phyloP scores from a whole-genome alignment of 2,888 invertebrate species.

The Chamaedrilus cognettii region DNA sequence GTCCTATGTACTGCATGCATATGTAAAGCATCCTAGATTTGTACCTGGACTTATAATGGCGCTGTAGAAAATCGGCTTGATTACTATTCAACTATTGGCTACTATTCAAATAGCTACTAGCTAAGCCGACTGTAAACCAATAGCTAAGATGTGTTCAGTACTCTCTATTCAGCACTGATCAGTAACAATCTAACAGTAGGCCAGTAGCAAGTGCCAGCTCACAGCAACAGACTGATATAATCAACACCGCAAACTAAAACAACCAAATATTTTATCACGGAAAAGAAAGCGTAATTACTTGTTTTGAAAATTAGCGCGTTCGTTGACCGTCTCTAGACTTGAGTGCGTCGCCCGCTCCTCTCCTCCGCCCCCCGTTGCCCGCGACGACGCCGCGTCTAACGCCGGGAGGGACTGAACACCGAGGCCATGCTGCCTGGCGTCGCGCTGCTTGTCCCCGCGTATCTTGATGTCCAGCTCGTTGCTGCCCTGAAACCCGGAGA shows the following conservation, averaged over 20 bases:
- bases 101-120: no score
- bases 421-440: neutral
- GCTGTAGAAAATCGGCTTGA: no score
- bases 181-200: no score
- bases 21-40: no score
- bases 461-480: slow-evolving; percentile 54
- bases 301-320: neutral
- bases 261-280: neutral
- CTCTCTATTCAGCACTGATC: no score
- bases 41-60: no score
- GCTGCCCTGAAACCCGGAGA: slow-evolving; percentile 50
- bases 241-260: neutral
- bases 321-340: neutral
- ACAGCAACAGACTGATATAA: no score
- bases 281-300: neutral
- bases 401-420: neutral
- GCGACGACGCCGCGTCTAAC: neutral
- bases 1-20: no score
- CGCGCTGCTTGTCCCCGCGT: slow-evolving; percentile 27
- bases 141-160: no score
- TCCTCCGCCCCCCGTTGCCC: neutral
- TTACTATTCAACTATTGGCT: no score
- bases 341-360: neutral
- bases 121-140: neutral
- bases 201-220: no score